Evolutionary conservation across 2,113 vertebrate species (phyloP).

Genomic region (Seriola quinqueradiata): DNA sequence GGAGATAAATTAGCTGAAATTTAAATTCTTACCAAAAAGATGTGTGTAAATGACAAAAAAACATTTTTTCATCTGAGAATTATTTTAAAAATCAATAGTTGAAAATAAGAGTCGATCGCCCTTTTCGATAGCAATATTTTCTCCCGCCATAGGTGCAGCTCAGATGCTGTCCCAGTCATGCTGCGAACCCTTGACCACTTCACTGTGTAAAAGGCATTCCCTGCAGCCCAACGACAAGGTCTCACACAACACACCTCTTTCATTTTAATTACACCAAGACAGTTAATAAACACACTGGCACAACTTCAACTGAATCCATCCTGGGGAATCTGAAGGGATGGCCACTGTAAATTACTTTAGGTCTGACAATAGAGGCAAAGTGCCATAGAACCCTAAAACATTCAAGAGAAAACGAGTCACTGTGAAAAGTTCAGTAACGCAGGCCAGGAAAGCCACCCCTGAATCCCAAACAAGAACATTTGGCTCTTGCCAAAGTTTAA

Average conservation of each 20-base stretch:
- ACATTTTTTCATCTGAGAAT: background rate
- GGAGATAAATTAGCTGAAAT: background rate
- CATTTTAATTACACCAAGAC: background rate
- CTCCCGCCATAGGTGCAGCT: background rate
- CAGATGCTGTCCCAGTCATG: background rate
- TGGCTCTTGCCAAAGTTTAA: slow-evolving; percentile 82
- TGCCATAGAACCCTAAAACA: slow-evolving; percentile 68
- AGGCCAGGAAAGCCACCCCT: slow-evolving; percentile 21
- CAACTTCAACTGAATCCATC: slow-evolving; percentile 43
- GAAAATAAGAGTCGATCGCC: background rate
- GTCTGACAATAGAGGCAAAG: slow-evolving; percentile 69
- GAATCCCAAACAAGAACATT: slow-evolving; percentile 71
- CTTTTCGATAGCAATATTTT: too few relatives aligned
- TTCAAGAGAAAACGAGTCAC: slow-evolving; percentile 58
- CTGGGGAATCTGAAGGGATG: slow-evolving; percentile 35
- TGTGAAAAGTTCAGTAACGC: slow-evolving; percentile 63
- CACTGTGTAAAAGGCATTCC: slow-evolving; percentile 83
- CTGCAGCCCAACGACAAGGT: background rate
- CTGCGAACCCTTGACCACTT: slow-evolving; percentile 81
- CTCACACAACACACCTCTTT: background rate
- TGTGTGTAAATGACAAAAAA: too few relatives aligned
- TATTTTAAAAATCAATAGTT: background rate
- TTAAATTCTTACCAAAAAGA: background rate
- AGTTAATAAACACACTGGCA: slow-evolving; percentile 39
- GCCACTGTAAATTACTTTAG: slow-evolving; percentile 56